Percentiles rank a stretch among this genome's conserved stretches.
phyloP scores from a whole-genome alignment of 2,888 invertebrate genomes.

The Drosophila parthenogenetica region DNA sequence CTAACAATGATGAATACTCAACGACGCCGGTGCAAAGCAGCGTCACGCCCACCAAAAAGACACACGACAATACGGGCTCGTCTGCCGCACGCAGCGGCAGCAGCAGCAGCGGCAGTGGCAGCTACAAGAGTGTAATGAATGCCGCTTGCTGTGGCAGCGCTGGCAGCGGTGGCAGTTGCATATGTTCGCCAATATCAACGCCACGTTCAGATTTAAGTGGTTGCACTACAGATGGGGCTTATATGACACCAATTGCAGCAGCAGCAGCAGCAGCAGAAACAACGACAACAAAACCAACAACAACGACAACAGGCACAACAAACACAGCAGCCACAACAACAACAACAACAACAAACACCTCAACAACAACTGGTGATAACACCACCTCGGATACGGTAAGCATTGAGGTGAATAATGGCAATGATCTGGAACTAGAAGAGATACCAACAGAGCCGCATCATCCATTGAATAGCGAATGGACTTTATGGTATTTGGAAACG shows the following conservation, averaged over 20 bases:
- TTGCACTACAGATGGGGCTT: slow-evolving; percentile 15
- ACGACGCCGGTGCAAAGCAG: slow-evolving; percentile 38
- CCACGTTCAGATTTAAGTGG: slow-evolving; percentile 34
- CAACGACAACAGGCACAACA: too few species aligned
- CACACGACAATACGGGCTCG: neutral
- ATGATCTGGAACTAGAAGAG: slow-evolving; percentile 18
- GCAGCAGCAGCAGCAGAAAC: neutral
- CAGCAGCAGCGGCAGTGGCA: slow-evolving; percentile 28
- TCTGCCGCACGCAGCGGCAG: slow-evolving; percentile 17
- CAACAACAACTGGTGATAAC: neutral
- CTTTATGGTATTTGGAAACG: slow-evolving; percentile 98
- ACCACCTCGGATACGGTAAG: slow-evolving; percentile 3
- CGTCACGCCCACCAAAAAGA: slow-evolving; percentile 5
- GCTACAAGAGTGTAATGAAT: slow-evolving; percentile 33
- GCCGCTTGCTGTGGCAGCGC: slow-evolving; percentile 1
- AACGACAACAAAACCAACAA: neutral
- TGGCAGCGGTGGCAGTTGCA: slow-evolving; percentile 18
- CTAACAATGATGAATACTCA: slow-evolving; percentile 54
- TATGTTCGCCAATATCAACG: slow-evolving; percentile 24
- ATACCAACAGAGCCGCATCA: slow-evolving; percentile 90
- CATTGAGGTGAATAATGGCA: neutral
- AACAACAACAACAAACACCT: too few species aligned
- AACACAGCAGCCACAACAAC: too few species aligned
- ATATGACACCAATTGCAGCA: neutral
- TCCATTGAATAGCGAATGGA: slow-evolving; percentile 97